Evolutionary conservation across 2,797 vertebrate genomes (phyloP).

Genomic region (Pangasius mekongensis): DNA sequence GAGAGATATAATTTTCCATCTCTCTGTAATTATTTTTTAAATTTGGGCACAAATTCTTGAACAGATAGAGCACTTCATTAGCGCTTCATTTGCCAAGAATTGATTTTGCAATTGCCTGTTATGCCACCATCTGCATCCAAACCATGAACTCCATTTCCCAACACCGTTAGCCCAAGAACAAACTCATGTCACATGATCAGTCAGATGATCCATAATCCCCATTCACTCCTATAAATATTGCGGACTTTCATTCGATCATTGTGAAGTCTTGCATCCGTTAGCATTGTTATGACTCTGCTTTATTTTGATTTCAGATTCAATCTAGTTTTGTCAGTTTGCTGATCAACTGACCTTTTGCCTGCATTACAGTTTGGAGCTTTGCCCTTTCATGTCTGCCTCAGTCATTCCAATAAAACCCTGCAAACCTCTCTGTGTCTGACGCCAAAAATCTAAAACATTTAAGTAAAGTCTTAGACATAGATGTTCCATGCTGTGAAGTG

Average conservation of each 20-base stretch:
- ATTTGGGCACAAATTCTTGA: too few relatives aligned
- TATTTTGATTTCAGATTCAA: too few relatives aligned
- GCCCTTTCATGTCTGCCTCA: background rate
- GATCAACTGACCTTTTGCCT: background rate
- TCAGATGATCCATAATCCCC: background rate
- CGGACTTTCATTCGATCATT: background rate
- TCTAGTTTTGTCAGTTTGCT: background rate
- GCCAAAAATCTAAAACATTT: background rate
- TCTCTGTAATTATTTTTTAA: too few relatives aligned
- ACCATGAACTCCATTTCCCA: background rate
- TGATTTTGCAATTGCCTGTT: background rate
- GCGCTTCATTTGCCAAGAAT: background rate
- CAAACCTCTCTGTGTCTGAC: background rate
- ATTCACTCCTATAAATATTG: background rate
- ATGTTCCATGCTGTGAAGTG: background rate
- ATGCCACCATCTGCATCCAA: background rate
- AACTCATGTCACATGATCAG: background rate
- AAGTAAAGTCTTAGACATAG: background rate
- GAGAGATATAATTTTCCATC: too few relatives aligned
- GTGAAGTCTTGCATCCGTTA: background rate
- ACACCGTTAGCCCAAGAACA: background rate
- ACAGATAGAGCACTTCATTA: too few relatives aligned
- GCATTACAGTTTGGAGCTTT: background rate
- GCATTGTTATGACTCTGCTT: background rate
- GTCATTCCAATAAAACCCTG: background rate